Base-by-base conservation (phyloP, 1,140 invertebrate genomes). In the Neuroterus valhalla region DNA sequence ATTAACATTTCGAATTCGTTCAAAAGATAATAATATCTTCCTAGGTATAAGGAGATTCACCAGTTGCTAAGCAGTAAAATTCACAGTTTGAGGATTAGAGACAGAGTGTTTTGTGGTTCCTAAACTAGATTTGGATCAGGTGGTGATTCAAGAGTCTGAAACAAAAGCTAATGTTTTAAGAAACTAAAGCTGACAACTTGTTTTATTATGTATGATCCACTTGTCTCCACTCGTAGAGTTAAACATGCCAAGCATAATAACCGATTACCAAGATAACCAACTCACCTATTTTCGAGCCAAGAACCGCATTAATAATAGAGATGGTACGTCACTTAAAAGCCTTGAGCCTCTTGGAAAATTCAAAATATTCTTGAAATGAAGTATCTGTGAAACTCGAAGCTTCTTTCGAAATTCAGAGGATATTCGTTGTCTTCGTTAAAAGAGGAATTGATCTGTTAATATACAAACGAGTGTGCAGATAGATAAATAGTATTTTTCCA, bases 241-340 rank as follows among this genome's bases (percentile, higher is more conserved):
- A 62, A 80, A 86, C 74, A 86, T 85, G 86, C 84, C 85, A 88
- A 87, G 86, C 85, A 84, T 88, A 88, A 89, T 89, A 89, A 89
- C 85, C 83, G 85, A 88, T 88, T 86, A 87, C 85, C 72, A 82
- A 88, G 87, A 88, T 88, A 88, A 88, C 84, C 83, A 81, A 79
- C 82, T 79, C 81, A 79, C 81, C 84, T 87, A 86, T 88, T 89
- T 86, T 84, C 84, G 83, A 89, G 88, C 88, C 83, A 86, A 88
- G 84, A 86, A 80, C 68, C 78, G 81, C 82, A 88, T 89, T 88
- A 89, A 89, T 88, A 89, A 89, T 89, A 88, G 86, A 84, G 79
- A 19, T 45, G 75, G 87, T 89, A 78, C 87, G 87, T 86, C 82
- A 89, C 70, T 78, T 73, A 79, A 80, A 81, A 81, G 79, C 82